Evolutionary conservation across 2,888 invertebrate genomes (phyloP), one percentile per base, ranked within the genome.

Genomic region (Cantharis lateralis): DNA sequence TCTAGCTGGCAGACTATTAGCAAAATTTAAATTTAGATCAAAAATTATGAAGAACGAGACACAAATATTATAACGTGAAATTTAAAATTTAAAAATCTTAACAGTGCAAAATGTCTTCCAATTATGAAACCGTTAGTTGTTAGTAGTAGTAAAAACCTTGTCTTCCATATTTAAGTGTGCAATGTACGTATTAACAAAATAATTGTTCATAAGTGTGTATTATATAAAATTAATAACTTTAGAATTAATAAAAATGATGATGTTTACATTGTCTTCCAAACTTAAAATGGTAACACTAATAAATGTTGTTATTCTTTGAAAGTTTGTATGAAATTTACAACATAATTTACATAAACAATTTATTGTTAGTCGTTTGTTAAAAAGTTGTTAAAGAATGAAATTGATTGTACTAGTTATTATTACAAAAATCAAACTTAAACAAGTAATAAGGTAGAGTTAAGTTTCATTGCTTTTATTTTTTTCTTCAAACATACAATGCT

Each of bases 41-140:
- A n/a, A 48, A 48, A n/a, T 48, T 48, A 48, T 11, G 48, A 48
- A 48, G 7, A 48, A n/a, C n/a, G n/a, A n/a, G 48, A 48, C n/a
- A 48, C n/a, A 48, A 48, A 48, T 48, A 48, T 48, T 48, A 32
- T n/a, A 32, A 32, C 70, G 69, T 64, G 26, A 72, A 24, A 62
- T 69, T 20, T 16, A 18, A 26, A 66, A n/a, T 48, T 48, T 11
- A 26, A 74, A 74, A 70, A 68, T 69, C 69, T 70, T 70, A 26
- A 74, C 32, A 77, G 72, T 75, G 71, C 75, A 77, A 74, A 71
- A 74, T 77, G 77, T 77, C 77, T 77, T 77, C 77, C 77, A 77
- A 32, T 74, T 74, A 61, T 18, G 61, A 68, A 62, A 64, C 70
- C 73, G 71, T 28, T 76, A 61, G 72, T 32, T 74, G 77, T 74